Base-by-base conservation (phyloP, 2,888 invertebrate genomes). In the Iphiclides podalirius region DNA sequence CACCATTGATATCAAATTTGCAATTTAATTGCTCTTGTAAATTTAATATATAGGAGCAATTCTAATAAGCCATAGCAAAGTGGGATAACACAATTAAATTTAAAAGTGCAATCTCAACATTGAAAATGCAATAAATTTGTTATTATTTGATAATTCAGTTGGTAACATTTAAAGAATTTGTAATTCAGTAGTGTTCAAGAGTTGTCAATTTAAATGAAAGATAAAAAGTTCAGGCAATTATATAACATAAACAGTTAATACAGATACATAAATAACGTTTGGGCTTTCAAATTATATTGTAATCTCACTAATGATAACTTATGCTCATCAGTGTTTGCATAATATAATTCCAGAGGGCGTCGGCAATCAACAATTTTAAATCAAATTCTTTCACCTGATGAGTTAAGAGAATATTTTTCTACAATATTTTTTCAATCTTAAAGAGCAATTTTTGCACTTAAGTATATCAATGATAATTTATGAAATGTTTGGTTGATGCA, bases 321-420 rank as follows among this genome's bases (percentile, higher is more conserved):
- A 57, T 57, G 40, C 60, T 61, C 56, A 66, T 67, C 66, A 67
- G 59, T 52, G 57, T 62, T 63, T 33, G 28, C 63, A 58, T 60
- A 62, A 56, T 41, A 52, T 66, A 72, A 65, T 74, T 34, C 64
- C 71, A 76, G 75, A 63, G 75, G 79, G 76, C 75, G 72, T 75
- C 76, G 64, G 59, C 60, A 63, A 28, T 6, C 35, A 20, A 34
- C 17, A 72, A 70, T 71, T 52, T 73, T 75, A 75, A 72, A 74
- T 75, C 66, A 78, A 78, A 79, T 78, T 60, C 66, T 77, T 78
- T 72, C 66, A 66, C 72, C 72, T 74, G 63, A 78, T 78, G 70
- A 79, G 75, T 83, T 82, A 73, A 75, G 78, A 85, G 81, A 81
- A 84, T 88, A 88, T 88, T 88, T 88, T 88, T 88, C 86, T 88